Evolutionary conservation across 2,113 vertebrate species (phyloP).

Genomic region (Romanogobio albipinnatus): DNA sequence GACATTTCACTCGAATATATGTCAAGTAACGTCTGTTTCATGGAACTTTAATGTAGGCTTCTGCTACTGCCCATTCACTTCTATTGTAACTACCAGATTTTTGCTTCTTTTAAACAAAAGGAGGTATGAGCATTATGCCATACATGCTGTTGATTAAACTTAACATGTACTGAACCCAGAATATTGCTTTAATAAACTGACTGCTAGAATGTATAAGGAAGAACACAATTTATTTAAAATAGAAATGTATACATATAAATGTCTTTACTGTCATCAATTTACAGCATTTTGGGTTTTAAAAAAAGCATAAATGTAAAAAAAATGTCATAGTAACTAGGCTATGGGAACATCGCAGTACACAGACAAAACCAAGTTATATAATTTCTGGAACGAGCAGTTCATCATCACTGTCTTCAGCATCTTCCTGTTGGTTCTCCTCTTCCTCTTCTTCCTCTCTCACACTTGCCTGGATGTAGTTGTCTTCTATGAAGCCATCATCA

Average conservation of each 20-base stretch:
- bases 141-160: background rate
- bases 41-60: too few species aligned
- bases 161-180: background rate
- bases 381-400: constrained; percentile 53
- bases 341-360: background rate
- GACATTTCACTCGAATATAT: too few species aligned
- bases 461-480: constrained; percentile 91
- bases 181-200: background rate
- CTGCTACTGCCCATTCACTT: background rate
- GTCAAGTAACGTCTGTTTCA: too few species aligned
- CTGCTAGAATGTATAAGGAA: background rate
- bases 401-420: constrained; percentile 64
- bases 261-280: too few species aligned
- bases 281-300: background rate
- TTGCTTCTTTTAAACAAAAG: background rate
- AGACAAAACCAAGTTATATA: background rate
- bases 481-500: constrained; percentile 90
- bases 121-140: background rate
- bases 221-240: background rate
- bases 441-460: constrained; percentile 70
- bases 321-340: background rate
- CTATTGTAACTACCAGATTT: background rate
- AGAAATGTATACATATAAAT: background rate
- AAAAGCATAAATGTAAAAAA: background rate
- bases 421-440: constrained; percentile 38